phyloP scores from a whole-genome alignment of 2,888 invertebrate genomes.

The Elegia similella region DNA sequence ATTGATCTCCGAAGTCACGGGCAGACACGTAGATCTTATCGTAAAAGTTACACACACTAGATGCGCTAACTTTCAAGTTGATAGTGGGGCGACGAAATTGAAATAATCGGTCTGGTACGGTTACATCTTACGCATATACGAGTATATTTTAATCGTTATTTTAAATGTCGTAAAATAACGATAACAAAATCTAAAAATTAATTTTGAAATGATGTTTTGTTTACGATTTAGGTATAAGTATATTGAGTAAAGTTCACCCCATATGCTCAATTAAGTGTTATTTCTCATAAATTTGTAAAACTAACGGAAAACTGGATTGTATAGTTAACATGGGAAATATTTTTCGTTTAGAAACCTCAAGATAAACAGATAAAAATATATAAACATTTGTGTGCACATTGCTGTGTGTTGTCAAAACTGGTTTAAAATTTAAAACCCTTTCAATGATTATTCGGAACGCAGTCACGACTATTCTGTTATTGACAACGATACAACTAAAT shows the following conservation, averaged over 20 bases:
- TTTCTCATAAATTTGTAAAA: too few relatives aligned
- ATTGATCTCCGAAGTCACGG: slow-evolving; percentile 5
- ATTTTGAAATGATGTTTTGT: too few relatives aligned
- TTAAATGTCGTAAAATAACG: too few relatives aligned
- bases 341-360: background rate
- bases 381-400: background rate
- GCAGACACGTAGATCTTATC: slow-evolving; percentile 1
- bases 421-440: slow-evolving; percentile 37
- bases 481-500: slow-evolving; percentile 37
- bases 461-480: slow-evolving; percentile 46
- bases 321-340: too few relatives aligned
- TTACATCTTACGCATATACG: too few relatives aligned
- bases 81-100: background rate
- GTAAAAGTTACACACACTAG: slow-evolving; percentile 4
- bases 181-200: too few relatives aligned
- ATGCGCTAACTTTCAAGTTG: background rate
- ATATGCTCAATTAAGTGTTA: too few relatives aligned
- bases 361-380: background rate
- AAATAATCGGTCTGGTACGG: too few relatives aligned
- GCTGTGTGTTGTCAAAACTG: slow-evolving; percentile 27
- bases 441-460: slow-evolving; percentile 53
- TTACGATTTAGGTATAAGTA: too few relatives aligned
- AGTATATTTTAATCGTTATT: too few relatives aligned
- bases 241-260: too few relatives aligned
- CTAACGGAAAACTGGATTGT: too few relatives aligned